Base-by-base conservation (phyloP, 2,113 vertebrate genomes). In the Arvicanthis niloticus region DNA sequence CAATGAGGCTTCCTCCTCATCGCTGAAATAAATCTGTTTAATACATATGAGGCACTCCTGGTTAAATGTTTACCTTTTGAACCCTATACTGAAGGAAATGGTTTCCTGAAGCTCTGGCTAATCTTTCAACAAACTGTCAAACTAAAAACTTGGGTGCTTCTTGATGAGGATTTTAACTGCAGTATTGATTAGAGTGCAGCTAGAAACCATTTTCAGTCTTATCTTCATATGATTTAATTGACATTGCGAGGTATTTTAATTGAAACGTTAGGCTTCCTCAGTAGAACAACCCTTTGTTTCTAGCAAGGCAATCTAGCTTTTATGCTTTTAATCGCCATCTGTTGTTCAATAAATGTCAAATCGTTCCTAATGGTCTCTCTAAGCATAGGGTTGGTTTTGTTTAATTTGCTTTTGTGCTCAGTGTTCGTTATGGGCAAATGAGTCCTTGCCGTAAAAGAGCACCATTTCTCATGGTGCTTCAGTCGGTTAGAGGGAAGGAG, bases 261-360 rank as follows among this genome's bases (percentile, higher is more conserved):
- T 98, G 97, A 98, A 98, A 97, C 58, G 65, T 96, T 98, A 98
- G 95, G 96, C 96, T 96, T 97, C 95, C 87, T 97, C 97, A 70
- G 95, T 95, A 97, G 96, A 98, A 95, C 89, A 94, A 94, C 84
- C 91, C 89, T 95, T 98, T 98, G 96, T 98, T 96, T 98, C 98
- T 95, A 98, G 98, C 96, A 98, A 98, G 96, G 98, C 98, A 98
- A 98, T 98, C 97, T 97, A 98, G 90, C 91, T 98, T 99, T 99
- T 97, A 98, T 98, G 98, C 96, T 98, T 98, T 98, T 98, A 98
- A 98, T 98, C 96, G 96, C 98, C 98, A 98, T 99, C 98, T 99
- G 98, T 98, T 98, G 97, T 97, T 98, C 98, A 98, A 98, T 98
- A 98, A 98, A 98, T 98, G 98, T 98, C 98, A 98, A 98, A 98